These are phyloP conservation scores for Simalia tracyae DNA, from an alignment of 2,797 vertebrate genomes.

Conservation along the genomic window DNA sequence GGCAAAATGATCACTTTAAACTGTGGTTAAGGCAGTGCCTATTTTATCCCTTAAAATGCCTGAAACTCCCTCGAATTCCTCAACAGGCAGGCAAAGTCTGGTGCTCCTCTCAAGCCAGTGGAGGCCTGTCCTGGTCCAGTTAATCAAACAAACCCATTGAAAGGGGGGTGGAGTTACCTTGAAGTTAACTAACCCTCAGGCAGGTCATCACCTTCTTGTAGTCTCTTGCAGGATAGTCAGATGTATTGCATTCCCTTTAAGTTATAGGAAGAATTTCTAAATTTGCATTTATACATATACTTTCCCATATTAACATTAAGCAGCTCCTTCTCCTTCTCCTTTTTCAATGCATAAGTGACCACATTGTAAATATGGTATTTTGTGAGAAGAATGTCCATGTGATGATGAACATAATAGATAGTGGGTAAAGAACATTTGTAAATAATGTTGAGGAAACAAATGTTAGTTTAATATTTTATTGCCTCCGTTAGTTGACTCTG, in stretches of 20 bases:
- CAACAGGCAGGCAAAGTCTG: no score
- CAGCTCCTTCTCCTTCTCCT: not conserved
- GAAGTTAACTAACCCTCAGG: no score
- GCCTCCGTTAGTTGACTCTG: conserved; percentile 54
- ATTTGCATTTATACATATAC: no score
- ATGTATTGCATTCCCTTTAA: not conserved
- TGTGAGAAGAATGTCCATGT: not conserved
- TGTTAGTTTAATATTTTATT: conserved; percentile 62
- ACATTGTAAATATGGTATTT: not conserved
- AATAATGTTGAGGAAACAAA: conserved; percentile 20
- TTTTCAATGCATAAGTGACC: not conserved
- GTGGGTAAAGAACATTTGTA: not conserved
- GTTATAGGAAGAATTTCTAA: not conserved
- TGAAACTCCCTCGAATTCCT: no score
- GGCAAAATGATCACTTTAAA: no score
- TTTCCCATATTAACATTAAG: no score
- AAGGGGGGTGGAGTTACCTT: no score
- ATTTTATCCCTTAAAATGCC: no score
- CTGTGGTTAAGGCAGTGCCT: no score
- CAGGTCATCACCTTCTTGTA: not conserved
- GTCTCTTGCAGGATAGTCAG: not conserved
- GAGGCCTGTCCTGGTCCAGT: no score
- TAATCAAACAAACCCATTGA: no score
- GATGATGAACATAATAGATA: not conserved
- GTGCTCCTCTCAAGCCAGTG: no score